Conservation (phyloP, 92 coral and sea anemone species). For the Palythoa caribaeorum region DNA sequence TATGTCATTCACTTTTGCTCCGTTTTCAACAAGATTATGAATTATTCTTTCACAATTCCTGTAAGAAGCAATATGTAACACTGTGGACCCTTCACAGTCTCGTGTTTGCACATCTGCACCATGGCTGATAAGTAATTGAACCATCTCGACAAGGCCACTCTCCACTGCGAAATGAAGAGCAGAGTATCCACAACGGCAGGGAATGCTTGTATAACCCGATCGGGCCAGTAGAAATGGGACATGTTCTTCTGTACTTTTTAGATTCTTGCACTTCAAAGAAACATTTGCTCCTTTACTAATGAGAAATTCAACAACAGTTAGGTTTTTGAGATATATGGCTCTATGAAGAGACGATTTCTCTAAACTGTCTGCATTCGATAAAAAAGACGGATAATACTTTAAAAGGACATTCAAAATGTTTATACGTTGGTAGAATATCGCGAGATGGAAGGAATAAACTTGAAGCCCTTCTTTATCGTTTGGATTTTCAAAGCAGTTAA, state of each 20-base stretch:
- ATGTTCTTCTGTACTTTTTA: neutral
- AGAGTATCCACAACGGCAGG: conserved; percentile 63
- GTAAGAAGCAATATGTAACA: conserved; percentile 70
- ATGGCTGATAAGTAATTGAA: neutral
- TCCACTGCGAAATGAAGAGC: conserved; percentile 72
- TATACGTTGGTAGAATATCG: neutral
- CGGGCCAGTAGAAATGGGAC: neutral
- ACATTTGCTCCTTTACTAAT: neutral
- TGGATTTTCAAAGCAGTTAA: neutral
- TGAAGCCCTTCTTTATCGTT: neutral
- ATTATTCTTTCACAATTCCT: conserved; percentile 57
- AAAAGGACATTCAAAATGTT: neutral
- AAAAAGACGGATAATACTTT: neutral
- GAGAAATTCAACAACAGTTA: neutral
- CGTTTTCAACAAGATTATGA: conserved; percentile 6
- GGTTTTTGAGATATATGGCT: neutral
- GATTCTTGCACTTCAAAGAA: neutral
- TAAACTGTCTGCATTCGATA: neutral
- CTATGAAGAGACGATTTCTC: neutral
- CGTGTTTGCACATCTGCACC: conserved; percentile 14
- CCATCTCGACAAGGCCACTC: conserved; percentile 55
- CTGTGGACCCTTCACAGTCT: conserved; percentile 61
- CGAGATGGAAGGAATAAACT: neutral
- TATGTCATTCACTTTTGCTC: conserved; percentile 13
- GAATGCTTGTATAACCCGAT: neutral